Evolutionary conservation across 2,113 vertebrate genomes (phyloP), one percentile per base, ranked within the genome.

Genomic region (Hystrix brachyura): DNA sequence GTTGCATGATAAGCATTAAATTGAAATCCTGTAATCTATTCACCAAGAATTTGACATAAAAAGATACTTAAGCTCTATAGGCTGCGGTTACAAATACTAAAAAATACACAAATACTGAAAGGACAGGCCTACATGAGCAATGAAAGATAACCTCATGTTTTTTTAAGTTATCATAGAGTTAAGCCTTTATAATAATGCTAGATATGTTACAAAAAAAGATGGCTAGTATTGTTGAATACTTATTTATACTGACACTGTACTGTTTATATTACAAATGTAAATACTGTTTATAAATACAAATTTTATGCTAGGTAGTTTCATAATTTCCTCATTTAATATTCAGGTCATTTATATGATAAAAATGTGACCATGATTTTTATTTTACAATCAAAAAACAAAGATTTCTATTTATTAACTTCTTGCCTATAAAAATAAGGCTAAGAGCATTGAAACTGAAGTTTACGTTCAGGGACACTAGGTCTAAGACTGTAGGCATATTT

Each of bases 231-330:
- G 23, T 51, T 71, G 13, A 89, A n/a, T 71, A 72, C 0, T 53
- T 85, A 79, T 78, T 92, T 92, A 79, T 34, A 55, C 9, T 64
- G 29, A 88, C n/a, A n/a, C n/a, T n/a, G n/a, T n/a, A 62, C 7
- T 83, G 72, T 46, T 80, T 48, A 38, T 1, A 67, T 86, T 93
- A 19, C 46, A 72, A 48, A 62, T 84, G 64, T 65, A 29, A 82
- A 82, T 55, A 80, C 9, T 11, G 5, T 34, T 7, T n/a, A 62
- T 43, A 51, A 60, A 76, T 29, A 67, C 1, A 18, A 67, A 84
- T 76, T n/a, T 71, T 65, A 51, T 71, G 23, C 19, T 27, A 78
- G 5, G 5, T 59, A 21, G 13, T 82, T 92, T 57, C 23, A 79
- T 51, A 83, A 74, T 74, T 80, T 93, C 60, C 17, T 53, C 1